phyloP scores from a whole-genome alignment of 2,888 invertebrate genomes.

The Anorthoa munda region DNA sequence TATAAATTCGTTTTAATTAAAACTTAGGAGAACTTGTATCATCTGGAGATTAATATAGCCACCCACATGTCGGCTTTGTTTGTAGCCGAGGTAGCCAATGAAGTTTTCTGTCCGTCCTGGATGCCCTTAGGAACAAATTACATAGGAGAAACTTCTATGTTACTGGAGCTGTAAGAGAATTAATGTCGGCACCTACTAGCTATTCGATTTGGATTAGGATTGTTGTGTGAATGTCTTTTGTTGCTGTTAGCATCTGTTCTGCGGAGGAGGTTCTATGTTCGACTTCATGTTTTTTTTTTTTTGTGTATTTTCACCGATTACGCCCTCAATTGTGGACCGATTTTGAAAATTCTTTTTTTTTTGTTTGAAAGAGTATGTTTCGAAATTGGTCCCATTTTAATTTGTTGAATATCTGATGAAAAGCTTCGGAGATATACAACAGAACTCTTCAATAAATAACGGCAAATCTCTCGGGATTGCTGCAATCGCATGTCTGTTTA shows the following conservation, averaged over 20 bases:
- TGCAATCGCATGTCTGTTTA: too few species aligned
- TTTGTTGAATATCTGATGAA: too few species aligned
- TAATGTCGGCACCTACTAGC: background rate
- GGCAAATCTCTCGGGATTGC: too few species aligned
- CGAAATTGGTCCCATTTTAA: too few species aligned
- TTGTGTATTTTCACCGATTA: too few species aligned
- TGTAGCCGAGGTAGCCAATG: conserved; percentile 22
- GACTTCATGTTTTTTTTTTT: too few species aligned
- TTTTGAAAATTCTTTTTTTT: too few species aligned
- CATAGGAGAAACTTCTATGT: conserved; percentile 16
- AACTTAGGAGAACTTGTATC: conserved; percentile 57
- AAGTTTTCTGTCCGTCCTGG: conserved; percentile 17
- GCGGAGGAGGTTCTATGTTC: too few species aligned
- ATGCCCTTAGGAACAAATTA: conserved; percentile 23
- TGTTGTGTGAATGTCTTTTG: background rate
- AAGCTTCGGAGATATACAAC: too few species aligned
- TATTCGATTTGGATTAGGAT: background rate
- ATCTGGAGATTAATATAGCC: conserved; percentile 55
- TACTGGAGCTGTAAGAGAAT: conserved; percentile 1
- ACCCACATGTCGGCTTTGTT: conserved; percentile 51
- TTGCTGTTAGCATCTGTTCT: background rate
- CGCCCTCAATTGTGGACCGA: too few species aligned
- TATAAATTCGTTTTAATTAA: conserved; percentile 69
- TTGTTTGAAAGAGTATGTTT: too few species aligned
- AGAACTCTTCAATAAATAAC: too few species aligned